Conservation (phyloP, 2,797 vertebrate genomes). For the Pyrocephalus nanus region DNA sequence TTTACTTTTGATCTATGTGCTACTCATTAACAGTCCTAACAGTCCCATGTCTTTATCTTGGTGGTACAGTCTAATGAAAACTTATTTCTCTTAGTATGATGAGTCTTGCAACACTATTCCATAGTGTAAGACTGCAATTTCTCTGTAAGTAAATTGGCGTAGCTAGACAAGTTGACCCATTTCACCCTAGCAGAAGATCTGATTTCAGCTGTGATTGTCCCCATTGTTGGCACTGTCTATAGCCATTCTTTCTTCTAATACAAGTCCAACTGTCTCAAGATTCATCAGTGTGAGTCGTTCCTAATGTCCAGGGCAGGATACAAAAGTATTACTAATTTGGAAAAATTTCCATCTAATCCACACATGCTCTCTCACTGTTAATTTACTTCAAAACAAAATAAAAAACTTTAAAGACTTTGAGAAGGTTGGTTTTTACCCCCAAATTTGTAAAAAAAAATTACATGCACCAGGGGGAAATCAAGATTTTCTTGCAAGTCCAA, state of each 20-base stretch:
- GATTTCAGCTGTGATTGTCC: not conserved
- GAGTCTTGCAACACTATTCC: not conserved
- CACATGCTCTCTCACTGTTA: fast-evolving
- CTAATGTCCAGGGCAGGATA: not conserved
- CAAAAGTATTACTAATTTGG: not conserved
- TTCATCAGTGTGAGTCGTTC: not conserved
- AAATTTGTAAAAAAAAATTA: not conserved
- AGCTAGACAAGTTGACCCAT: not conserved
- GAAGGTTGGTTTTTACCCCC: fast-evolving
- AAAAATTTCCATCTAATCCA: not conserved
- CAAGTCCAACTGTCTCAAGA: not conserved
- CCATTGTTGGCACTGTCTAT: not conserved
- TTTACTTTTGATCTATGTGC: not conserved
- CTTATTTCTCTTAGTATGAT: not conserved
- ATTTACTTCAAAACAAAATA: not conserved
- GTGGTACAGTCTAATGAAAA: not conserved
- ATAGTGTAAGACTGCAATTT: not conserved
- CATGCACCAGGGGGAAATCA: not conserved
- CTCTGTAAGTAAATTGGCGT: not conserved
- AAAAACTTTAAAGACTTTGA: not conserved
- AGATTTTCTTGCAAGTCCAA: not conserved
- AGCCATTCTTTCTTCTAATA: not conserved
- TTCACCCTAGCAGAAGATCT: not conserved
- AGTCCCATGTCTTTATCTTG: not conserved
- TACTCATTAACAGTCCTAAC: not conserved